Evolutionary conservation across 2,888 invertebrate species (phyloP), one percentile per base, ranked within the genome.

Genomic region (Loripinus fragilis): DNA sequence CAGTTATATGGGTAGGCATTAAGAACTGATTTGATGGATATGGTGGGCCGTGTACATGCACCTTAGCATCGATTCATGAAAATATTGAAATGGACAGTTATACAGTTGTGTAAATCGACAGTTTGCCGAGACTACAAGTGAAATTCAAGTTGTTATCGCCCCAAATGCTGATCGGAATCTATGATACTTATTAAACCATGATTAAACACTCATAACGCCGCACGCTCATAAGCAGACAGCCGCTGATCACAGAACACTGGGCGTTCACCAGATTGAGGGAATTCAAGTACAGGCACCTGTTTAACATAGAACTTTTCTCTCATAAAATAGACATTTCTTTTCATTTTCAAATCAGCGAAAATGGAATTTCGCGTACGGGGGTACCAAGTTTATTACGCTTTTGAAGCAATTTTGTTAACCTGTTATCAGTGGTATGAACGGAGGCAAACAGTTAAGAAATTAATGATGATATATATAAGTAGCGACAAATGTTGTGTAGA

Each of bases 141-240:
- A 60, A 60, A 33, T 17, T 25, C 33, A 7, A 8, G 30, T 60
- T 60, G 60, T 60, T 60, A 60, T 60, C 60, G 33, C 33, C 23
- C 30, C 60, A 60, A 60, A 20, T 60, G 60, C 60, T 60, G 60
- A 60, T 60, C 28, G 3, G 60, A 33, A 60, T 60, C 60, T 30
- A 10, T 17, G 30, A 60, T 30, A 60, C 60, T 60, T 60, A 60
- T 60, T 60, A 60, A 60, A 60, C 17, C 33, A 17, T 17, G 60
- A 60, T 60, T 60, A 60, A 60, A 60, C 60, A 60, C 33, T 60
- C 60, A 60, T 60, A 60, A 60, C 60, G 5, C 60, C 33, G 17
- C 33, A 33, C 60, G 60, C 60, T 60, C 33, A 33, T 33, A 60
- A 60, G 28, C 60, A 60, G 23, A 60, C 60, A 12, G 33, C 60